Conservation (phyloP, 2,888 invertebrate genomes). For the Drosophila fungiperda region DNA sequence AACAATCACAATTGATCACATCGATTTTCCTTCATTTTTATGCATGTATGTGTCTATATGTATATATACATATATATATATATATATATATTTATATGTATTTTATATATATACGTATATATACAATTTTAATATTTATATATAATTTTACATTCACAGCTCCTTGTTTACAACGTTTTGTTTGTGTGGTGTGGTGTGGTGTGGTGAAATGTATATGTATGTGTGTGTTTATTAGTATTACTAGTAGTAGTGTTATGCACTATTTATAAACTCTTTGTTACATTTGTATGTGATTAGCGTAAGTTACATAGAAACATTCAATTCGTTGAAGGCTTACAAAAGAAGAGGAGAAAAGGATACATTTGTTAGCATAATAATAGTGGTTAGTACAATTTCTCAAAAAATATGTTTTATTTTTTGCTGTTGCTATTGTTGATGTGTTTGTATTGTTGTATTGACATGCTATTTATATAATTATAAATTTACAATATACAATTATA, state of each 20-base stretch:
- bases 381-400: constrained; percentile 75
- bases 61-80: constrained; percentile 53
- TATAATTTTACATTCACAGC: constrained; percentile 85
- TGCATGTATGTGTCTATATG: constrained; percentile 54
- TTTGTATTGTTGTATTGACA: constrained; percentile 2
- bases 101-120: constrained; percentile 47
- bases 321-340: constrained; percentile 45
- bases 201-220: constrained; percentile 38
- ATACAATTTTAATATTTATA: constrained; percentile 59
- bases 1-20: constrained; percentile 86
- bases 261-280: constrained; percentile 43
- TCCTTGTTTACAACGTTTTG: constrained; percentile 84
- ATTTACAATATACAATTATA: constrained; percentile 1
- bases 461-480: not conserved
- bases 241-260: constrained; percentile 27
- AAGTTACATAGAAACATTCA: constrained; percentile 34
- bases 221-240: constrained; percentile 28
- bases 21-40: constrained; percentile 78
- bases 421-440: constrained; percentile 21
- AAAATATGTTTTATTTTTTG: constrained; percentile 59
- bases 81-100: constrained; percentile 54
- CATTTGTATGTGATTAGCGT: constrained; percentile 35
- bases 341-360: constrained; percentile 48
- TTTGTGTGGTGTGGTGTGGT: constrained; percentile 37
- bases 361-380: constrained; percentile 47